Evolutionary conservation across 2,888 invertebrate species (phyloP).

Genomic region (Eurois occulta): DNA sequence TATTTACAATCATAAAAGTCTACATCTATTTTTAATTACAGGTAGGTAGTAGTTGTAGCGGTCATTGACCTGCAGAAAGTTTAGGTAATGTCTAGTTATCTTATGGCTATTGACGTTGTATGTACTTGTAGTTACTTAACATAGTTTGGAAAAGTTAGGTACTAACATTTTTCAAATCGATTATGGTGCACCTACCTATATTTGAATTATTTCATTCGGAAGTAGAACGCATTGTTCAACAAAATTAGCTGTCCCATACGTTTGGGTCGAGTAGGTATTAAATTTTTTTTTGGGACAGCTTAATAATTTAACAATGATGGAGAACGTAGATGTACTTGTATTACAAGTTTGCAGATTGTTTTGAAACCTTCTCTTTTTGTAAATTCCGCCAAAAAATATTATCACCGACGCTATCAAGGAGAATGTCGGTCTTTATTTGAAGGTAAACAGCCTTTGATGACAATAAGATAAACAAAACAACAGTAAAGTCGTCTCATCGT

Average conservation of each 20-base stretch:
- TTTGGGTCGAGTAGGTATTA: neutral
- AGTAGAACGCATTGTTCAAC: neutral
- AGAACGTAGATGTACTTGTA: neutral
- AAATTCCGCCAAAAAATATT: neutral
- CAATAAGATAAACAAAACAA: slow-evolving; percentile 7
- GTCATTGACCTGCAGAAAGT: slow-evolving; percentile 26
- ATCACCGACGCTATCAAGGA: neutral
- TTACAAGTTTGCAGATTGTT: neutral
- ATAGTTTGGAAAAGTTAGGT: slow-evolving; percentile 3
- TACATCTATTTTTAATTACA: slow-evolving; percentile 39
- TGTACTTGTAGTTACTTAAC: slow-evolving; percentile 16
- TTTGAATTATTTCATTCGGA: neutral
- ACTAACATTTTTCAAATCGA: slow-evolving; percentile 24
- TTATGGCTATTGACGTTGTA: slow-evolving; percentile 15
- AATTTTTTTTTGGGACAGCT: neutral
- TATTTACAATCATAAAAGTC: slow-evolving; percentile 15
- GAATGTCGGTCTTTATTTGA: slow-evolving; percentile 1
- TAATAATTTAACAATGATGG: neutral
- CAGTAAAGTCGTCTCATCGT: slow-evolving; percentile 2
- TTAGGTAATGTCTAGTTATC: slow-evolving; percentile 31
- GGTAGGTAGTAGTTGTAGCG: slow-evolving; percentile 45
- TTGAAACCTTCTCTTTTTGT: neutral
- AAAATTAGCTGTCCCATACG: neutral
- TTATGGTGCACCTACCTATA: too few relatives aligned
- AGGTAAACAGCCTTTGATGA: slow-evolving; percentile 10